Evolutionary conservation across 2,888 invertebrate genomes (phyloP).

Genomic region (Yponomeuta plumbellus): DNA sequence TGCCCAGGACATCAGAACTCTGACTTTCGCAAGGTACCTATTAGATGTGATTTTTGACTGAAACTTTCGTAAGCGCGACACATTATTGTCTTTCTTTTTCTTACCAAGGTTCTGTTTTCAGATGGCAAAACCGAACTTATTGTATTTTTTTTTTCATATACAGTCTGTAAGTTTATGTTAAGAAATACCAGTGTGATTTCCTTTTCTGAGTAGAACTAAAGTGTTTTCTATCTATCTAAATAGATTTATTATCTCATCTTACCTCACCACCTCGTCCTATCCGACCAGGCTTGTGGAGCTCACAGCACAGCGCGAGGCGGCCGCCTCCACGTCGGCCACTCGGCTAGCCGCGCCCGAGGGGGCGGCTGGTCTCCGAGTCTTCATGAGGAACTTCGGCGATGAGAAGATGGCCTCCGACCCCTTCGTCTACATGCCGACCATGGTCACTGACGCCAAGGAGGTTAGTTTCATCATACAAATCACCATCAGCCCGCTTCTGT

Average conservation of each 20-base stretch:
- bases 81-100: no score
- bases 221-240: no score
- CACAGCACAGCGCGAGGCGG: constrained; percentile 66
- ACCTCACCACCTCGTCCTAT: no score
- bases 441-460: constrained; percentile 65
- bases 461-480: constrained; percentile 32
- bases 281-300: constrained; percentile 65
- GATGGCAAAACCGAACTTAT: no score
- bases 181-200: no score
- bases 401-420: constrained; percentile 73
- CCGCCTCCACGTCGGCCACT: constrained; percentile 49
- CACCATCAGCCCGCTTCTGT: no score
- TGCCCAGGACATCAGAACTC: constrained; percentile 88
- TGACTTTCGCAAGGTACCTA: constrained; percentile 82
- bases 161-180: no score
- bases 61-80: no score
- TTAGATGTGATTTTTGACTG: no score
- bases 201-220: no score
- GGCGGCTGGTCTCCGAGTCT: constrained; percentile 69
- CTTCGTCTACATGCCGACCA: constrained; percentile 71
- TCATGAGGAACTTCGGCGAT: constrained; percentile 79
- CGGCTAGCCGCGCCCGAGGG: constrained; percentile 37
- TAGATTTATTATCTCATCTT: not conserved
- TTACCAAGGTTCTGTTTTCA: no score
- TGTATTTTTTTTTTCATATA: no score